A percentile compares a stretch with the other conserved stretches of the same genome.
These are phyloP conservation scores for Apostichopus californicus DNA, from an alignment of 35 echinoderm and acorn worm genomes.

Conservation along the genomic window DNA sequence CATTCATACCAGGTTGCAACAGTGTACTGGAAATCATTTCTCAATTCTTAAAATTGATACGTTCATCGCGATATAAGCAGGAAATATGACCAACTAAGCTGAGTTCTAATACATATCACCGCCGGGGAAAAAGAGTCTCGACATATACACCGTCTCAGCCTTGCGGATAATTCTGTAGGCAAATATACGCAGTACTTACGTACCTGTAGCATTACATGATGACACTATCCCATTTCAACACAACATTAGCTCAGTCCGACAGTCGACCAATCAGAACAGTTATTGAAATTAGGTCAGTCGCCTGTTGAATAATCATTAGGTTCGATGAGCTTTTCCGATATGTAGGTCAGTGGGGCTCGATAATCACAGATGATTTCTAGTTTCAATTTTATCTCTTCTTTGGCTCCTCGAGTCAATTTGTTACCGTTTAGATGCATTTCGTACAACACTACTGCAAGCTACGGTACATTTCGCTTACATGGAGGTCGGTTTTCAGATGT, in stretches of 20 bases:
- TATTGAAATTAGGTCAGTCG: slow-evolving; percentile 56
- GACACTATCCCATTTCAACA: background rate
- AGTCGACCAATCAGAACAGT: slow-evolving; percentile 47
- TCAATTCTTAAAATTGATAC: no score
- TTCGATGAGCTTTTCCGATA: slow-evolving; percentile 61
- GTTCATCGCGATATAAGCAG: no score
- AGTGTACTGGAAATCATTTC: no score
- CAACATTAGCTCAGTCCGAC: background rate
- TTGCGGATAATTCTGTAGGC: no score
- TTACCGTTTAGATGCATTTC: background rate
- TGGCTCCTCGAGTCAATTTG: background rate
- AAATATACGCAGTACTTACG: background rate
- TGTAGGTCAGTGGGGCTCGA: slow-evolving; percentile 55
- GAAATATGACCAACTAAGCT: no score
- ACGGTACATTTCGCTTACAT: background rate
- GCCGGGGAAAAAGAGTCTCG: no score
- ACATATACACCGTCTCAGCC: no score
- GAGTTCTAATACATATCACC: no score
- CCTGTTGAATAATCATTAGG: slow-evolving; percentile 57
- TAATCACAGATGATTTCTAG: slow-evolving; percentile 42
- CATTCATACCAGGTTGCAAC: background rate
- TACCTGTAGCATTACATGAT: background rate
- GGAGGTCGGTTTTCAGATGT: background rate
- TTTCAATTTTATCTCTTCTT: slow-evolving; percentile 34
- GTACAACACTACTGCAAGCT: background rate